These are phyloP conservation scores for Rhysida immarginata DNA, from an alignment of 1,140 invertebrate species.

Conservation along the genomic window DNA sequence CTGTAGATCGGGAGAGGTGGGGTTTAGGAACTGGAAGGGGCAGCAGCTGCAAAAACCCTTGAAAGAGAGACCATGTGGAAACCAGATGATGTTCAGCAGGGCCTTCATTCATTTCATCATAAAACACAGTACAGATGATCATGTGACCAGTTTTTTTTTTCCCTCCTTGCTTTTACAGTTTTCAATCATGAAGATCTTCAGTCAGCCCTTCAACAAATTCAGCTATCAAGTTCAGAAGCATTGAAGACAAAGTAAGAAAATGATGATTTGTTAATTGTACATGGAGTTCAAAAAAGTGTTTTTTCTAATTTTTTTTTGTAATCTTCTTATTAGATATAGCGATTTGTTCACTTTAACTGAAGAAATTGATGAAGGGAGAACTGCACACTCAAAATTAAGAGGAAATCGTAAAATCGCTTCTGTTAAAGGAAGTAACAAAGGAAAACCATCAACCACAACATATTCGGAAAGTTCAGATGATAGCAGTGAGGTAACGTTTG, in stretches of 20 bases:
- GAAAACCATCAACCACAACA: slow-evolving; percentile 23
- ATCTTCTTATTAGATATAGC: too few relatives aligned
- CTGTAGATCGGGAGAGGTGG: too few relatives aligned
- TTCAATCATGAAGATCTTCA: slow-evolving; percentile 61
- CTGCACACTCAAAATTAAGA: slow-evolving; percentile 22
- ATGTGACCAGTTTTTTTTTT: too few relatives aligned
- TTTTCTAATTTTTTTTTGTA: slow-evolving; percentile 18
- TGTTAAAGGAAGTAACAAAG: slow-evolving; percentile 30
- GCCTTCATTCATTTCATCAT: too few relatives aligned
- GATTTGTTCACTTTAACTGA: slow-evolving; percentile 81
- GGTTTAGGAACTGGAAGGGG: too few relatives aligned
- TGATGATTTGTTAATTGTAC: slow-evolving; percentile 9
- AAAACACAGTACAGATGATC: too few relatives aligned
- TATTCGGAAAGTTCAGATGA: slow-evolving; percentile 53
- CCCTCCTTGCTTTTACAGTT: slow-evolving; percentile 31
- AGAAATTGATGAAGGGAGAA: slow-evolving; percentile 51
- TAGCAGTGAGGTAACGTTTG: slow-evolving; percentile 65
- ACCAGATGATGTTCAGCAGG: too few relatives aligned
- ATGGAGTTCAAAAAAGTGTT: slow-evolving; percentile 5
- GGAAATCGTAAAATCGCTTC: slow-evolving; percentile 21
- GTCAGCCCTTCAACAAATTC: slow-evolving; percentile 51
- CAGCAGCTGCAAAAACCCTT: too few relatives aligned
- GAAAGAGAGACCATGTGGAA: too few relatives aligned
- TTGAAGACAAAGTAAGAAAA: slow-evolving; percentile 64
- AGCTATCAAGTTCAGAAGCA: slow-evolving; percentile 51